Evolutionary conservation across 2,113 vertebrate genomes (phyloP), one percentile per base, ranked within the genome.

Genomic region (Felis chaus): DNA sequence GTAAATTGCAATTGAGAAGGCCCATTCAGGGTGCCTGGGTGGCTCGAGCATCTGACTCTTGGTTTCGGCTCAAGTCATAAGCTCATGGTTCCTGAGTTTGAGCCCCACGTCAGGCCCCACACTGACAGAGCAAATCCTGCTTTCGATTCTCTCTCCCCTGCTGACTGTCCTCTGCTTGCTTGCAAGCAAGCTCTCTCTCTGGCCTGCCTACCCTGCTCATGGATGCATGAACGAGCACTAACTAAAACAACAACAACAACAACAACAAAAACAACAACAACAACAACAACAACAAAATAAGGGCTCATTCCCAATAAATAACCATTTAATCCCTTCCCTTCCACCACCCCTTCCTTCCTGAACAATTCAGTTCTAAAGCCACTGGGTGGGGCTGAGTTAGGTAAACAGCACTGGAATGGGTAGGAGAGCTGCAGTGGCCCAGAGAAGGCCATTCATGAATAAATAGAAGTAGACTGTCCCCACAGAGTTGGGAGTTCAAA

Each of bases 301-400:
- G 69, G 19, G 4, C 16, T 36, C n/a, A 79, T 61, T 93, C 57
- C 85, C 39, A 85, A 80, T 36, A 48, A 94, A 83, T 55, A 25
- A 61, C 25, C 36, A 78, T 33, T 96, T 94, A 48, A 89, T 80
- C 21, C 29, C n/a, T 97, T 69, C 29, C 65, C 15, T 91, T 83
- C 76, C 63, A 48, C 45, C 36, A 82, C 65, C 18, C 21, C 21
- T 55, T 63, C 63, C 29, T 45, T 57, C 15, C 41, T 48, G 36
- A 86, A 65, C 2, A 21, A 63, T 61, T 90, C 57, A 31, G 5
- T 50, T 93, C 31, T 92, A 82, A 83, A 91, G 89, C 18, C 68
- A 82, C 0, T 29, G 15, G 1, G 29, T 53, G 3, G 65, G 16
- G 33, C 15, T 12, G 14, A 78, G 16, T 36, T 45, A 65, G 27